phyloP scores from a whole-genome alignment of 2,888 invertebrate genomes.

The Capitulum mitella region DNA sequence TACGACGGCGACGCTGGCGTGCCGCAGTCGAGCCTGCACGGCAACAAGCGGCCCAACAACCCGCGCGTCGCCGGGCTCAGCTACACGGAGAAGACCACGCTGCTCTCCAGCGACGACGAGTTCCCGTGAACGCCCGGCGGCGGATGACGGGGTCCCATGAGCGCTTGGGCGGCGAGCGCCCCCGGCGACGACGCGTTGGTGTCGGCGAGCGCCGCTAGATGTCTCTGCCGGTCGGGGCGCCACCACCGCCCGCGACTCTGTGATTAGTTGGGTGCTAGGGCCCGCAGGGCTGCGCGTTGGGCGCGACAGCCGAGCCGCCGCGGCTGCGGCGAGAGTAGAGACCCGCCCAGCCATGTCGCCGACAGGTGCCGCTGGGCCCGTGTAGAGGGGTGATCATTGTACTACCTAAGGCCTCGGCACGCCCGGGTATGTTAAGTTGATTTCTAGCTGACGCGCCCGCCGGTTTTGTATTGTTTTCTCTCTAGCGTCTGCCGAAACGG shows the following conservation, averaged over 20 bases:
- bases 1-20: constrained; percentile 27
- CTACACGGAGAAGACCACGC: constrained; percentile 92
- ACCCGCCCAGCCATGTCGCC: no score
- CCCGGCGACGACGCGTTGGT: constrained; percentile 94
- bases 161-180: constrained; percentile 24
- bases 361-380: not conserved
- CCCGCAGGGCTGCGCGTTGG: not conserved
- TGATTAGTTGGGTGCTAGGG: not conserved
- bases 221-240: not conserved
- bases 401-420: not conserved
- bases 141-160: constrained; percentile 91
- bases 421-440: not conserved
- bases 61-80: constrained; percentile 44
- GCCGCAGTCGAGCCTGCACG: constrained; percentile 15
- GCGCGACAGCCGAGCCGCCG: not conserved
- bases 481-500: not conserved
- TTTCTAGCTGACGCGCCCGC: not conserved
- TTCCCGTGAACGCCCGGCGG: constrained; percentile 57
- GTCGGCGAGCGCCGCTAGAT: constrained; percentile 42
- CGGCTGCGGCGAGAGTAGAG: no score
- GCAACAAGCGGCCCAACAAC: constrained; percentile 31
- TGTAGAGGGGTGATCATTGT: not conserved
- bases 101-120: constrained; percentile 92
- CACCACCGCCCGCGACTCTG: not conserved
- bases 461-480: not conserved